Conservation (phyloP, 2,113 vertebrate genomes). For the Prinia subflava region DNA sequence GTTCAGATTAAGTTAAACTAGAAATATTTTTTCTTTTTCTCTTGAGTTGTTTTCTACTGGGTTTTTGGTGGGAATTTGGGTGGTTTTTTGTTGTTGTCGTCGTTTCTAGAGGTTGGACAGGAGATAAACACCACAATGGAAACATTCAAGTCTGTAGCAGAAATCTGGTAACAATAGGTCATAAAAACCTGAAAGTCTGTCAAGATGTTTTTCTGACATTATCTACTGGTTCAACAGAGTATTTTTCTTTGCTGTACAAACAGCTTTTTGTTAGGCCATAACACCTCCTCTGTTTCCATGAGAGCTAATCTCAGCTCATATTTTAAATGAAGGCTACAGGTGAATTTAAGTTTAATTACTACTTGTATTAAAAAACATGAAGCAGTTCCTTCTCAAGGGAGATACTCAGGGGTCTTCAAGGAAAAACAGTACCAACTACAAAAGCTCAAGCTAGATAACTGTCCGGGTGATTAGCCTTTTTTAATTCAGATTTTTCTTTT, state of each 20-base stretch:
- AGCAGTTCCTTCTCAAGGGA: background rate
- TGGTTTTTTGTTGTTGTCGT: background rate
- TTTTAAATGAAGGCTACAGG: background rate
- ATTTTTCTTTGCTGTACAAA: background rate
- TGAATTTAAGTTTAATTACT: background rate
- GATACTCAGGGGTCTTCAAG: background rate
- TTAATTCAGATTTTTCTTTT: background rate
- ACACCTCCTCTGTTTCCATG: background rate
- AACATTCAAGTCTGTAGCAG: background rate
- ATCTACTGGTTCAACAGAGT: background rate
- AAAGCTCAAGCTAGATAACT: background rate
- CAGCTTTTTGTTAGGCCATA: background rate
- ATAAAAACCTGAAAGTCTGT: background rate
- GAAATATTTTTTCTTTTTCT: accelerated
- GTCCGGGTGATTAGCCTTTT: background rate
- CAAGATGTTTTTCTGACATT: background rate
- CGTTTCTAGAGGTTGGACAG: background rate
- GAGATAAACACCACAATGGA: background rate
- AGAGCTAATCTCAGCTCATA: background rate
- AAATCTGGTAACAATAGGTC: background rate
- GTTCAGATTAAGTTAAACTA: background rate
- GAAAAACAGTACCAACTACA: background rate
- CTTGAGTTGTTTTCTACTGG: background rate
- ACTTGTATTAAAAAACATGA: background rate
- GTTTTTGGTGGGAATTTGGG: background rate